These are phyloP conservation scores for Drosophila lacteicornis DNA, from an alignment of 1,140 invertebrate species.

Conservation along the genomic window DNA sequence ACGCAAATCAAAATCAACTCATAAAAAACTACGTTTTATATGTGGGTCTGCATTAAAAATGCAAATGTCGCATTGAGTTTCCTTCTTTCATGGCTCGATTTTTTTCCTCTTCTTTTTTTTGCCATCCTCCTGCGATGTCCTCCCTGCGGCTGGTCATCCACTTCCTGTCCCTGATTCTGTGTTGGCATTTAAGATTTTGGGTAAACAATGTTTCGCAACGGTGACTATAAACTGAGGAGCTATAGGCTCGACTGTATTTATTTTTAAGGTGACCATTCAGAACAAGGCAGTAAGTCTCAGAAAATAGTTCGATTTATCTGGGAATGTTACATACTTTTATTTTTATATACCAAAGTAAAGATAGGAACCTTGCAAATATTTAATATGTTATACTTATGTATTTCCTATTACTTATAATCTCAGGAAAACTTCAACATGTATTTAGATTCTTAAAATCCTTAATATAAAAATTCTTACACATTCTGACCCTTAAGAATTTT, in stretches of 20 bases:
- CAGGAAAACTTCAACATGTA: too few relatives aligned
- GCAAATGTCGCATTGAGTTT: slow-evolving; percentile 83
- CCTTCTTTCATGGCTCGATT: slow-evolving; percentile 38
- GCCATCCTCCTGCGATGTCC: slow-evolving; percentile 38
- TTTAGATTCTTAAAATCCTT: too few relatives aligned
- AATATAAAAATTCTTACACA: too few relatives aligned
- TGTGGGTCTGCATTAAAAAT: slow-evolving; percentile 84
- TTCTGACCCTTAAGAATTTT: too few relatives aligned
- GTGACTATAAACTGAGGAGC: slow-evolving; percentile 18
- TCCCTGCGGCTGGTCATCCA: slow-evolving; percentile 52
- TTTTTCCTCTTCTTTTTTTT: slow-evolving; percentile 22
- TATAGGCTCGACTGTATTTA: neutral
- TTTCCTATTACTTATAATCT: too few relatives aligned
- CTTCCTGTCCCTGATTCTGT: slow-evolving; percentile 52
- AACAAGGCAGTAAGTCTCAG: neutral
- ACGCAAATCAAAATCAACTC: slow-evolving; percentile 75
- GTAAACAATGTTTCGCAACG: slow-evolving; percentile 69
- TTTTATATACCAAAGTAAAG: too few relatives aligned
- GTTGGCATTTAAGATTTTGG: slow-evolving; percentile 70
- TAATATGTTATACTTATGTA: too few relatives aligned
- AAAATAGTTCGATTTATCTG: neutral
- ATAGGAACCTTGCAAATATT: too few relatives aligned
- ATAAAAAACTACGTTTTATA: slow-evolving; percentile 74
- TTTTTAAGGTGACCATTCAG: neutral
- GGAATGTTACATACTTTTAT: too few relatives aligned